phyloP scores from a whole-genome alignment of 1,140 invertebrate species.

The Bombus consobrinus region DNA sequence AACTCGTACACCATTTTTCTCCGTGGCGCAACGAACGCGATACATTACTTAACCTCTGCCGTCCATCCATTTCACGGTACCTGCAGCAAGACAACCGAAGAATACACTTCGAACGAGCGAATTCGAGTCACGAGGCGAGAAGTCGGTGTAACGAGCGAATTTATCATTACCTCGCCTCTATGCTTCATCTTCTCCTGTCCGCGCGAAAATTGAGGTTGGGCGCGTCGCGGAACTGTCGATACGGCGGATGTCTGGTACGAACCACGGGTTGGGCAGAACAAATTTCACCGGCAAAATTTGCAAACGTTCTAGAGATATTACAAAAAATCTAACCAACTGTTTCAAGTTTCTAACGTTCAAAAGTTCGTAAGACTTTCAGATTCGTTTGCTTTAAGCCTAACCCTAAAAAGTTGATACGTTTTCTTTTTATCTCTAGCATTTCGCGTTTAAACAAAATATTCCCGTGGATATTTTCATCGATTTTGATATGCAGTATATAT shows the following conservation, averaged over 20 bases:
- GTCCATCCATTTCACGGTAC: background rate
- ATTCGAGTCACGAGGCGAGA: constrained; percentile 1
- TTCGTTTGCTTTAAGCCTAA: no score
- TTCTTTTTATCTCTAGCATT: no score
- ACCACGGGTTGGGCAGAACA: no score
- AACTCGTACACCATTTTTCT: constrained; percentile 7
- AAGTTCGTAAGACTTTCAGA: fast-evolving
- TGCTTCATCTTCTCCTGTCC: background rate
- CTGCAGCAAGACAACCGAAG: background rate
- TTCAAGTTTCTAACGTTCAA: no score
- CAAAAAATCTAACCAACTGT: no score
- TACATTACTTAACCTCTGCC: constrained; percentile 9
- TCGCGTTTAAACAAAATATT: no score
- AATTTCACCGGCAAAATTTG: no score
- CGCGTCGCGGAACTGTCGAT: no score
- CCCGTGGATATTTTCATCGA: background rate
- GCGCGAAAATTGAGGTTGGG: no score
- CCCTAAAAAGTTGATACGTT: fast-evolving
- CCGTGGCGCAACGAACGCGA: background rate
- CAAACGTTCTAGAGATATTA: no score
- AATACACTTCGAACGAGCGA: background rate
- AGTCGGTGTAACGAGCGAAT: background rate
- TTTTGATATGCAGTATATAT: no score
- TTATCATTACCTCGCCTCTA: background rate
- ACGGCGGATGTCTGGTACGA: no score